phyloP scores from a whole-genome alignment of 2,113 vertebrate species.

The Salminus brasiliensis region DNA sequence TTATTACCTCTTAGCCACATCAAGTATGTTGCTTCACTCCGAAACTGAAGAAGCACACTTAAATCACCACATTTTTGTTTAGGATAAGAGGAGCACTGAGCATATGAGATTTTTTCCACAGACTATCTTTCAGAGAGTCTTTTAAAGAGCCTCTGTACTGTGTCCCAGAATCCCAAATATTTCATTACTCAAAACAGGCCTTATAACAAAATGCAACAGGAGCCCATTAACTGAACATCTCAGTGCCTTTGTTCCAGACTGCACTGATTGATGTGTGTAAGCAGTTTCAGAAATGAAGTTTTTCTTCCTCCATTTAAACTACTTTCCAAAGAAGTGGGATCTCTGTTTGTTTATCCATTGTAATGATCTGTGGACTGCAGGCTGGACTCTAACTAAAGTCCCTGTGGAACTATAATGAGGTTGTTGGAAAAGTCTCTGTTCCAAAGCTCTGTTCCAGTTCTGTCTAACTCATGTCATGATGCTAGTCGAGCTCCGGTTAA shows the following conservation, averaged over 20 bases:
- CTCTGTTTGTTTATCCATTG: constrained; percentile 29
- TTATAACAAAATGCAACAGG: neutral
- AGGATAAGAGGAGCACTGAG: no score
- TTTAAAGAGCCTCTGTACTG: neutral
- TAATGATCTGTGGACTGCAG: constrained; percentile 11
- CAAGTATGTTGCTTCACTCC: no score
- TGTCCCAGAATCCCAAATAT: neutral
- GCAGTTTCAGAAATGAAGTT: constrained; percentile 19
- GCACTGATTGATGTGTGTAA: neutral
- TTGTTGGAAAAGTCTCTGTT: constrained; percentile 15
- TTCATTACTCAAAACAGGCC: neutral
- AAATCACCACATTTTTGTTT: no score
- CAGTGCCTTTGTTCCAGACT: neutral
- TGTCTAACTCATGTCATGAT: neutral
- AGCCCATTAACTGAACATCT: constrained; percentile 4
- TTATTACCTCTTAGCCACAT: no score
- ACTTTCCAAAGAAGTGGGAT: constrained; percentile 2
- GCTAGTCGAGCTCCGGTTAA: neutral
- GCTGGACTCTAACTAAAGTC: neutral
- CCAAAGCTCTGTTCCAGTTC: constrained; percentile 28
- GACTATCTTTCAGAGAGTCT: no score
- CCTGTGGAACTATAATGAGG: constrained; percentile 12
- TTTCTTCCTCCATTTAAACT: neutral
- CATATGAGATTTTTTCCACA: no score
- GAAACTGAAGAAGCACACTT: no score